Evolutionary conservation across 2,113 vertebrate genomes (phyloP), one percentile per base, ranked within the genome.

Genomic region (Pontoporia blainvillei): DNA sequence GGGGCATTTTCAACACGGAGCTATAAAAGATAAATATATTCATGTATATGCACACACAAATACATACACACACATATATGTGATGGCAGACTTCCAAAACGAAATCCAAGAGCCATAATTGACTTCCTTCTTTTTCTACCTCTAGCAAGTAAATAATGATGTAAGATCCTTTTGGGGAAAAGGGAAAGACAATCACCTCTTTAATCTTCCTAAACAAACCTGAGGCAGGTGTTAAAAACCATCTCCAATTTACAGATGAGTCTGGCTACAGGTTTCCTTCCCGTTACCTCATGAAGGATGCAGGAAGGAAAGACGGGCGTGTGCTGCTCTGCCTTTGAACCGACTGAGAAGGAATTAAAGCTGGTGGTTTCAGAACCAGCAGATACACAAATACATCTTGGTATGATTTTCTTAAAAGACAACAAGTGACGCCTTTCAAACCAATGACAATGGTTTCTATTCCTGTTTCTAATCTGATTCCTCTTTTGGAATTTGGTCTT

Each of bases 401-500:
- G 41, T 23, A 13, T 20, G 13, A 84, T 61, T 86, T 90, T 86
- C 39, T 27, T 41, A 76, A 95, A 97, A 84, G 14, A 73, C 13
- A 34, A 69, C 72, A 73, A 90, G 85, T 34, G 75, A 72, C 69
- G 72, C 36, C n/a, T 81, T 96, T 91, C 91, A 95, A 64, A 72
- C 3, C 44, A 82, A 85, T 10, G 21, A 67, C 52, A 81, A 15
- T 67, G 31, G 27, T 36, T 86, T 57, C 86, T 88, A 85, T 82
- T 76, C 66, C 92, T 82, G 20, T 92, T 88, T 97, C 71, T 71
- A 62, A 89, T 59, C 64, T 66, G 44, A 98, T 71, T 95, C 92
- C 94, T 71, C 62, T 95, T 97, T 97, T 73, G 92, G 95, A 98
- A 97, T 96, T 1, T 49, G 1, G 6, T 81, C 76, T 96, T 54